These are phyloP conservation scores for Crematogaster levior DNA, from an alignment of 2,888 invertebrate species.

Conservation along the genomic window DNA sequence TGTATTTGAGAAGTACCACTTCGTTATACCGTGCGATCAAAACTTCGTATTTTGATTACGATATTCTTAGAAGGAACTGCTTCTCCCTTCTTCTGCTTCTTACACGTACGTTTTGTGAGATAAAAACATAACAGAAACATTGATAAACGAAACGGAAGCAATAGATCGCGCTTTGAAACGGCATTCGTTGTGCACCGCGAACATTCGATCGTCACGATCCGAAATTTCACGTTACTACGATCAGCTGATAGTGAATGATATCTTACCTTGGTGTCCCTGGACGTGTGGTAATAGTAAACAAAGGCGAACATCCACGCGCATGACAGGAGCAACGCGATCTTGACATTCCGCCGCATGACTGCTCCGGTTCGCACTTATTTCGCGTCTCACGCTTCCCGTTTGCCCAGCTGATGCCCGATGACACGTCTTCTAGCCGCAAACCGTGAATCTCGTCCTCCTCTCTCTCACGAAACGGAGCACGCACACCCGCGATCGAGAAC, in stretches of 20 bases:
- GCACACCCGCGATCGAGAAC: conserved; percentile 73
- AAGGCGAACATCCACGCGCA: conserved; percentile 89
- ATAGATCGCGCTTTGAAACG: too few relatives aligned
- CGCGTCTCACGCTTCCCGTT: conserved; percentile 34
- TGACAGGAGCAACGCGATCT: conserved; percentile 88
- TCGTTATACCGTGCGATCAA: background rate
- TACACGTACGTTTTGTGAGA: too few relatives aligned
- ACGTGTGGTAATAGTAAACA: conserved; percentile 88
- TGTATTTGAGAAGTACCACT: background rate
- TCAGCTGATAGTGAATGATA: conserved; percentile 41
- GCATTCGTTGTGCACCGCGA: background rate
- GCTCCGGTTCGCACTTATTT: conserved; percentile 33
- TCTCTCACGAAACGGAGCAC: conserved; percentile 57
- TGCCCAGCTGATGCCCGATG: background rate
- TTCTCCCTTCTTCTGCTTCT: background rate
- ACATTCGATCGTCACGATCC: background rate
- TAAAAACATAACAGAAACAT: background rate
- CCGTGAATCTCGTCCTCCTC: conserved; percentile 2
- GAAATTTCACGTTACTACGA: background rate
- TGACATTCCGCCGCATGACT: conserved; percentile 88
- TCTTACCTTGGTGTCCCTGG: conserved; percentile 87
- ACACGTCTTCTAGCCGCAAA: conserved; percentile 44
- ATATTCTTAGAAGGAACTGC: background rate
- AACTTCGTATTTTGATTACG: background rate
- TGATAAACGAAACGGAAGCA: background rate